A percentile compares a stretch with the other conserved stretches of the same genome.
These are phyloP conservation scores for Latrodectus geometricus DNA, from an alignment of 1,140 invertebrate genomes.

Conservation along the genomic window DNA sequence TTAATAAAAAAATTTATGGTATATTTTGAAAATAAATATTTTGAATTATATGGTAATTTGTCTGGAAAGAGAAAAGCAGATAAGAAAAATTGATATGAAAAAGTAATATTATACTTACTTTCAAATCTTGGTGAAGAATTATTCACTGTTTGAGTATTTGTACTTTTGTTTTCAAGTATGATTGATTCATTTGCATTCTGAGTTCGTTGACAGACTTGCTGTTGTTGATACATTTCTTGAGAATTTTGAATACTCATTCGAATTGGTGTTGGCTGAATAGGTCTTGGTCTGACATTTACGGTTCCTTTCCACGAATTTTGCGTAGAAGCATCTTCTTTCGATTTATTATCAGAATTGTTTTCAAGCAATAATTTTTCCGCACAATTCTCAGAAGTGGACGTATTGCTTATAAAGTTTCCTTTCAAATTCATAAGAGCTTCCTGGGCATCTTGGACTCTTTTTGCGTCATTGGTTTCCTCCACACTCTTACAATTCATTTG, in stretches of 20 bases:
- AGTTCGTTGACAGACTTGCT: not conserved
- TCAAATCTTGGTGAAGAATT: not conserved
- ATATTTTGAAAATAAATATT: too few species aligned
- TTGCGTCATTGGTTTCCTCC: conserved; percentile 77
- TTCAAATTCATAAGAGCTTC: conserved; percentile 85
- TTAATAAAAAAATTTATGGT: too few species aligned
- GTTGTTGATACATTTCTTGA: not conserved
- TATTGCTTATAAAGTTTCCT: conserved; percentile 68
- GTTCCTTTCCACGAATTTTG: conserved; percentile 75
- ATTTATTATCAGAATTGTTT: conserved; percentile 85
- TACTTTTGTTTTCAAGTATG: not conserved
- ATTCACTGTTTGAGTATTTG: not conserved
- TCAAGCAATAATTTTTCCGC: conserved; percentile 84
- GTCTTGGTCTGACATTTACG: not conserved
- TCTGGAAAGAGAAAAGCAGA: too few species aligned
- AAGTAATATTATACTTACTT: not conserved
- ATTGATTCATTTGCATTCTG: not conserved
- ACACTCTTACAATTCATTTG: not conserved
- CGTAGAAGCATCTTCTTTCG: conserved; percentile 24
- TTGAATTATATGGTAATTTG: too few species aligned
- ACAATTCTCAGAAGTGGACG: conserved; percentile 67
- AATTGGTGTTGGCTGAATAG: conserved; percentile 1
- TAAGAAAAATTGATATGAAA: too few species aligned
- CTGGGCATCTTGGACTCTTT: conserved; percentile 85
- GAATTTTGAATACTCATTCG: not conserved